Evolutionary conservation across 2,797 vertebrate species (phyloP).

Genomic region (Silurus lanzhouensis): DNA sequence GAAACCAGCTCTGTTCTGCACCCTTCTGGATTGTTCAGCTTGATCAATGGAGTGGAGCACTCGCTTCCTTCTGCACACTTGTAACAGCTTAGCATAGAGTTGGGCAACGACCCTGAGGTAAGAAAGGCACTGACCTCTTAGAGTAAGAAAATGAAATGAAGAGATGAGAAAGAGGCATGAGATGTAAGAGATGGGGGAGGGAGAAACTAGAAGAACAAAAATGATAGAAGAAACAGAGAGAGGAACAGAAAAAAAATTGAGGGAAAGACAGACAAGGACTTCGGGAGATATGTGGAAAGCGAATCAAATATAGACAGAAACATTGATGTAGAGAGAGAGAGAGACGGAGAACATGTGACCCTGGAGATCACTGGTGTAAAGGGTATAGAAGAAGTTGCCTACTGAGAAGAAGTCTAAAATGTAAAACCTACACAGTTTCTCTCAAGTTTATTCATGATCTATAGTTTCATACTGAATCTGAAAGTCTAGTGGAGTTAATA

Average conservation of each 20-base stretch:
- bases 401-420: neutral
- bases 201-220: neutral
- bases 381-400: neutral
- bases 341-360: neutral
- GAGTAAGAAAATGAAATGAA: neutral
- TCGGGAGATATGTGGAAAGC: neutral
- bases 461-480: neutral
- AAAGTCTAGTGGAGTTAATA: neutral
- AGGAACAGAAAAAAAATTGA: neutral
- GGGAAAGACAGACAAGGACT: neutral
- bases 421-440: neutral
- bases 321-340: neutral
- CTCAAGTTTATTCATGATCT: neutral
- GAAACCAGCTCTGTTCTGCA: conserved; percentile 49
- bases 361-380: neutral
- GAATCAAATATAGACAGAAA: neutral
- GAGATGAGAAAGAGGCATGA: neutral
- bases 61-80: conserved; percentile 7
- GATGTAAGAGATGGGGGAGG: neutral
- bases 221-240: neutral
- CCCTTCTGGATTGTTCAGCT: conserved; percentile 41
- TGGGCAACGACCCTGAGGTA: neutral
- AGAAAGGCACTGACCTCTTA: neutral
- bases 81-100: neutral
- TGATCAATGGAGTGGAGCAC: conserved; percentile 3